phyloP scores from a whole-genome alignment of 2,888 invertebrate genomes.

The Tipula helvola region DNA sequence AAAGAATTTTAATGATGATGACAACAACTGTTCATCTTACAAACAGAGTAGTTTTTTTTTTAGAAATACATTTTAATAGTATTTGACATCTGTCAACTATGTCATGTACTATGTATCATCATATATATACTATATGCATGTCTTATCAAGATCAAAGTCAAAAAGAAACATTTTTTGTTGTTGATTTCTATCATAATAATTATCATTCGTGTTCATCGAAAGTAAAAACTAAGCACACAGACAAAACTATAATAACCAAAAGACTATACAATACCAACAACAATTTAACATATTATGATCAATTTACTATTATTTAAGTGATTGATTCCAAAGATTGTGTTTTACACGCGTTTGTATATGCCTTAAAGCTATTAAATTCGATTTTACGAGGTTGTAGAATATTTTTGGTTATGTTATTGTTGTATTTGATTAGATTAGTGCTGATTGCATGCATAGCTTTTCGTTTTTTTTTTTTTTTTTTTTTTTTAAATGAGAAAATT shows the following conservation, averaged over 20 bases:
- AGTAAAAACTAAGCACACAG: background rate
- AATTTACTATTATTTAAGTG: constrained; percentile 4
- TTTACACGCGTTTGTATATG: background rate
- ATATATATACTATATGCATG: background rate
- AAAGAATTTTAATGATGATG: background rate
- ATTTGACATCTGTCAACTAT: background rate
- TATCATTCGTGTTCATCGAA: background rate
- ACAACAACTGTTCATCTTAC: background rate
- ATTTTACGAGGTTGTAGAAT: background rate
- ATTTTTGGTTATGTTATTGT: background rate
- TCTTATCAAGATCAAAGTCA: background rate
- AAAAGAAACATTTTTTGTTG: background rate
- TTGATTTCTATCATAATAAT: background rate
- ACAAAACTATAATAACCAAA: background rate
- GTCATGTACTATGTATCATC: background rate
- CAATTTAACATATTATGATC: background rate
- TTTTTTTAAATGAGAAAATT: background rate
- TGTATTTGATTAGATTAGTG: constrained; percentile 4
- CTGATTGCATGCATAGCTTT: background rate
- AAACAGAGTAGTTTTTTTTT: background rate
- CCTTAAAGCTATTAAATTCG: background rate
- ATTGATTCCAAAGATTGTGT: background rate
- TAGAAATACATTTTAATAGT: background rate
- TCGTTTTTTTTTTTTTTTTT: background rate
- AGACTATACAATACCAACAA: background rate